Evolutionary conservation across 2,888 invertebrate genomes (phyloP).

Genomic region (Abscondita cerata): DNA sequence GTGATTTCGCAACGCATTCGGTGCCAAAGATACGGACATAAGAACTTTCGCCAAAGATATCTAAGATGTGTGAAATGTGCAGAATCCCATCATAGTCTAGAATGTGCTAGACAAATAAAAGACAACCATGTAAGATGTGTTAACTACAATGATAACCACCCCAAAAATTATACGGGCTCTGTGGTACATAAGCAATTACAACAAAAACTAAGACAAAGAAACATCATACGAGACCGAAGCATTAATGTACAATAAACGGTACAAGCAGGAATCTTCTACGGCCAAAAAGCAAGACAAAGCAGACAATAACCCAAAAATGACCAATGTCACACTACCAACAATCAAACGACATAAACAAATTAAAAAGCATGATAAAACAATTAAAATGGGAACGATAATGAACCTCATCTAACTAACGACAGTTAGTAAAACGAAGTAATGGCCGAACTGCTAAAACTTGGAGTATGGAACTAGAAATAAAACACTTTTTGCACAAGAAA

Average conservation of each 20-base stretch:
- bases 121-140: slow-evolving; percentile 14
- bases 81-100: slow-evolving; percentile 4
- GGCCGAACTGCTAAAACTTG: not conserved
- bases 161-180: slow-evolving; percentile 16
- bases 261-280: slow-evolving; percentile 3
- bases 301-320: not conserved
- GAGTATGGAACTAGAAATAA: no score
- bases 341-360: slow-evolving; percentile 13
- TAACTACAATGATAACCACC: slow-evolving; percentile 22
- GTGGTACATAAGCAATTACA: slow-evolving; percentile 10
- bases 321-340: slow-evolving; percentile 5
- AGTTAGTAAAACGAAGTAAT: no score
- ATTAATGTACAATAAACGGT: slow-evolving; percentile 6
- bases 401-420: no score
- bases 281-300: slow-evolving; percentile 4
- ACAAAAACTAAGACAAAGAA: slow-evolving; percentile 7
- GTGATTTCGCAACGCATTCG: slow-evolving; percentile 10
- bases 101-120: slow-evolving; percentile 14
- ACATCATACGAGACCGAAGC: not conserved
- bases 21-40: slow-evolving; percentile 21
- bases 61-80: slow-evolving; percentile 21
- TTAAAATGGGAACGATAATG: not conserved
- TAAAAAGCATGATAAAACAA: slow-evolving; percentile 9
- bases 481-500: slow-evolving; percentile 2
- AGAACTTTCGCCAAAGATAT: slow-evolving; percentile 1